Base-by-base conservation (phyloP, 2,113 vertebrate species). In the Antidorcas marsupialis region DNA sequence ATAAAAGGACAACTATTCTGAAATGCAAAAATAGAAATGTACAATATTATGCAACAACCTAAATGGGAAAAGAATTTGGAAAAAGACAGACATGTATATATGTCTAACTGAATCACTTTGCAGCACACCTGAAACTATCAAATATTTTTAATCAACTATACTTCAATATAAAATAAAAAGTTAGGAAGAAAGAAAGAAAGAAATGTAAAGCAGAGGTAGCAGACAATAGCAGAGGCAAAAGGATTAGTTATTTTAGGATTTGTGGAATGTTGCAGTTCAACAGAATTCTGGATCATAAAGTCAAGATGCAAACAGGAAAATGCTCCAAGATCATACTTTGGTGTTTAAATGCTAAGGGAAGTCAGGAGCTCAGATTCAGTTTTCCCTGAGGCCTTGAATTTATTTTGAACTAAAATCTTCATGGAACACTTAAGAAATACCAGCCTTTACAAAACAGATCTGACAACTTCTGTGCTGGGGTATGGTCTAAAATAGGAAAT, bases 401-500 rank as follows among this genome's bases (percentile, higher is more conserved):
- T 97, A 97, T 97, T 97, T 97, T 91, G 94, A 98, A 97, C 79
- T 93, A 87, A 95, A 96, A 97, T 89, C 95, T 97, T 98, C 91
- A 93, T 67, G 92, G 92, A 97, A 88, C 89, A 96, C 95, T 98
- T 96, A 97, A 92, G 97, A 98, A 98, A 97, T 93, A 96, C 89
- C 97, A 98, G 86, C 95, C 91, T 96, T 97, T 97, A 97, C 96
- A 98, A 98, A 98, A 97, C 96, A 97, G 91, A 97, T 97, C 96
- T 98, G 91, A 98, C 98, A 98, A 97, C 95, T 97, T 97, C 96
- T 95, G 95, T 5, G 7, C 96, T 95, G 91, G 91, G 93, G 52
- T 97, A 94, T 97, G 87, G 86, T 97, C 97, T 98, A 98, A 98
- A 98, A 97, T 93, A 97, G 87, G 71, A 98, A 97, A 96, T 95